Evolutionary conservation across 2,113 vertebrate species (phyloP).

Genomic region (Channa maculata): DNA sequence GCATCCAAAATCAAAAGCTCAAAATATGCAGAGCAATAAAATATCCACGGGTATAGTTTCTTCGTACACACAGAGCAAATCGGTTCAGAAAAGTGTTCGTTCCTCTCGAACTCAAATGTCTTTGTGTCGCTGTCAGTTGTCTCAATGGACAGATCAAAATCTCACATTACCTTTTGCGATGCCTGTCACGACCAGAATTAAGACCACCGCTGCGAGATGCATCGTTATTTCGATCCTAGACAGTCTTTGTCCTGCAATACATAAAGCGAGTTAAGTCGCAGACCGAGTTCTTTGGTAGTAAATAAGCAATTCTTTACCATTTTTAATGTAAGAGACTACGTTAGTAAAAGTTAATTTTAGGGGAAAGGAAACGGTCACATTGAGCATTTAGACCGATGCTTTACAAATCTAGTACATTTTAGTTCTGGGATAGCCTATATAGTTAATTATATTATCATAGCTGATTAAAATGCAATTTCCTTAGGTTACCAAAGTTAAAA

Average conservation of each 20-base stretch:
- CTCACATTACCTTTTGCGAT: conserved; percentile 82
- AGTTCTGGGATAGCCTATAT: not conserved
- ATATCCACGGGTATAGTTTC: conserved; percentile 39
- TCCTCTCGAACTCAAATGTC: not conserved
- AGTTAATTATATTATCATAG: too few relatives aligned
- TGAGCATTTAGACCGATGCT: not conserved
- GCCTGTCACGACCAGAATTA: conserved; percentile 75
- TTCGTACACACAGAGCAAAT: not conserved
- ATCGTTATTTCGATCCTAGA: conserved; percentile 64
- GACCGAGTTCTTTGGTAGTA: not conserved
- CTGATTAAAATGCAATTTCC: not conserved
- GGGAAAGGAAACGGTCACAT: not conserved
- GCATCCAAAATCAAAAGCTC: conserved; percentile 21
- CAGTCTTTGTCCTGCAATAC: conserved; percentile 61
- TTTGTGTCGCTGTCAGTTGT: conserved; percentile 12
- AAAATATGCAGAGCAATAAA: conserved; percentile 37
- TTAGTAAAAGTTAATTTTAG: conserved; percentile 51
- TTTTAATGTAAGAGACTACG: not conserved
- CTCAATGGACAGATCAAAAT: not conserved
- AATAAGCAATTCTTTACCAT: not conserved
- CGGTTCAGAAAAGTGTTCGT: not conserved
- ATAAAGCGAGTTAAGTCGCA: conserved; percentile 31
- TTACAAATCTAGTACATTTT: not conserved
- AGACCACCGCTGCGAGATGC: conserved; percentile 72
- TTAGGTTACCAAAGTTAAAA: too few relatives aligned